Base-by-base conservation (phyloP, 2,888 invertebrate genomes). In the Gibbula magus region DNA sequence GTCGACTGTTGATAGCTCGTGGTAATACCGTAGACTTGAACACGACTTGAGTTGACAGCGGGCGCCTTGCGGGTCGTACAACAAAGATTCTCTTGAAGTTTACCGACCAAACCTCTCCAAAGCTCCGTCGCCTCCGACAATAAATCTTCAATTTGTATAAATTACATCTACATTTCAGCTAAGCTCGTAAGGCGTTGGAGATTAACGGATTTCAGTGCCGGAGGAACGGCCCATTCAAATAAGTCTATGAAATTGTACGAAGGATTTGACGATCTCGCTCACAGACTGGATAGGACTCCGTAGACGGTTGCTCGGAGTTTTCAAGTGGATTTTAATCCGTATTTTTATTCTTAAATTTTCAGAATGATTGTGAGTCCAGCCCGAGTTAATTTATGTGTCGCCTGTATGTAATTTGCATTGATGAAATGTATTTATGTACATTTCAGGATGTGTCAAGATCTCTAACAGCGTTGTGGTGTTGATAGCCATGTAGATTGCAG, bases 71-170 rank as follows among this genome's bases (percentile, higher is more conserved):
- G 10, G 10, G 5, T 45, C 45, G 13, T 45, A 45, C 45, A 45
- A 45, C 45, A 45, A 45, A 45, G 45, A 56, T 20, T 56, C 56
- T 56, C 56, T 20, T 25, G 25, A 56, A 56, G 25, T 25, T 20
- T 25, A 56, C 56, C 20, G 56, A 56, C 56, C 56, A 20, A n/a
- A 1, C 56, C 20, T 10, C 8, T 20, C 8, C 20, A 56, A 8
- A 20, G 25, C 56, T 20, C 25, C 56, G 56, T 25, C 56, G 22
- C 56, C 56, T 56, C 7, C 4, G 20, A 22, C n/a, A 56, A 70
- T 70, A 70, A 70, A 70, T 70, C 32, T 70, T 20, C 70, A 20
- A 70, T 70, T 70, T 70, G 70, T 70, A 70, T 39, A 39, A 70
- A 70, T 70, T 70, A 70, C 70, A 70, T 70, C 70, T 39, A 70